phyloP scores from a whole-genome alignment of 2,113 vertebrate genomes.

The Platycercus adscitus region DNA sequence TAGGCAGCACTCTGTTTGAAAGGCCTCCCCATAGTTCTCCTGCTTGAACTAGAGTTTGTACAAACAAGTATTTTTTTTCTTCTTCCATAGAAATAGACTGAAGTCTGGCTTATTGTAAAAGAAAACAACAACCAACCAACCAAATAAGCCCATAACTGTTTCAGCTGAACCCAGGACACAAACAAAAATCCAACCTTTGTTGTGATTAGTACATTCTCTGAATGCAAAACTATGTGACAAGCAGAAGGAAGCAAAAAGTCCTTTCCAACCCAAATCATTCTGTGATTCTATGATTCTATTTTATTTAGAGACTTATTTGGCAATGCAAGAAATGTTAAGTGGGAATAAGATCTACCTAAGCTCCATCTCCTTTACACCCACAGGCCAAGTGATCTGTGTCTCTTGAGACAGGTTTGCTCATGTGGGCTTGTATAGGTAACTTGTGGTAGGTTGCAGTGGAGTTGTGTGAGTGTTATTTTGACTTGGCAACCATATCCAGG shows the following conservation, averaged over 20 bases:
- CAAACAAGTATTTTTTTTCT: background rate
- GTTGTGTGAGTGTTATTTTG: background rate
- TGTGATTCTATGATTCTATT: background rate
- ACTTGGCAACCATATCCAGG: background rate
- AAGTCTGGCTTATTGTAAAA: background rate
- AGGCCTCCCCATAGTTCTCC: background rate
- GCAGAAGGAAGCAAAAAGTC: background rate
- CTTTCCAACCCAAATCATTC: background rate
- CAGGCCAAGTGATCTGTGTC: background rate
- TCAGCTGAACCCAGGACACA: background rate
- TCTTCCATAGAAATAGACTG: background rate
- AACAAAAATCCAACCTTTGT: background rate
- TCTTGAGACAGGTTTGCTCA: rapidly evolving
- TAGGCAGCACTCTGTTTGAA: background rate
- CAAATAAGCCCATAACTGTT: background rate
- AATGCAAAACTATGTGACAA: background rate
- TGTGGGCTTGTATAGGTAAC: background rate
- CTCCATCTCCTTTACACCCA: background rate
- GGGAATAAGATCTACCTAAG: background rate
- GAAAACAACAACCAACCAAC: background rate
- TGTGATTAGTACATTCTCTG: background rate
- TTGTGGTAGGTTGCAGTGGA: background rate
- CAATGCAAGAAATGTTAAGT: background rate
- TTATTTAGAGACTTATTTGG: background rate
- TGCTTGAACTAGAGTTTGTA: background rate